Evolutionary conservation across 2,888 invertebrate genomes (phyloP).

Genomic region (Chromoteleia sp.): DNA sequence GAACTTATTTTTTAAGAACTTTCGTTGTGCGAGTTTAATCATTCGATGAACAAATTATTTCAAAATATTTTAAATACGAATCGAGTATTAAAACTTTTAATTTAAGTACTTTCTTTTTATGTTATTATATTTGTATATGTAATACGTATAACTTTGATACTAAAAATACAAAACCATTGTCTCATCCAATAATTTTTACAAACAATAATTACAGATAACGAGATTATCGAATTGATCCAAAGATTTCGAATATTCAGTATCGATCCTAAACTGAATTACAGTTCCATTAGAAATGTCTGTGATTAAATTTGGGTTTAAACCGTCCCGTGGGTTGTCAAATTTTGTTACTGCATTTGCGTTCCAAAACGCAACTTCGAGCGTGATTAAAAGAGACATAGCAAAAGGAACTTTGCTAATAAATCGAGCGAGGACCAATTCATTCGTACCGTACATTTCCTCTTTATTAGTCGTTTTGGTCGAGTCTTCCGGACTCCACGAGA

Average conservation of each 20-base stretch:
- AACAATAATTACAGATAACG: no score
- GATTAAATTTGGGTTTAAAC: conserved; percentile 59
- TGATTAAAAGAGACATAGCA: conserved; percentile 13
- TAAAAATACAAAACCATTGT: no score
- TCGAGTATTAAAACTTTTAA: no score
- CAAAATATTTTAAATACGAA: no score
- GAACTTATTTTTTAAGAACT: no score
- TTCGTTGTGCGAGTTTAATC: no score
- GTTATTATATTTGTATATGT: no score
- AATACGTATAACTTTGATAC: no score
- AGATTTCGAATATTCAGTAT: conserved; percentile 6
- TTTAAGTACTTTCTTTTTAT: no score
- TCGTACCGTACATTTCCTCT: conserved; percentile 64
- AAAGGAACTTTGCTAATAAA: conserved; percentile 66
- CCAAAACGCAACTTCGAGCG: conserved; percentile 24
- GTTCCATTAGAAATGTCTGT: conserved; percentile 40
- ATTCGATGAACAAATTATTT: no score
- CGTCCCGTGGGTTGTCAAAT: conserved; percentile 62
- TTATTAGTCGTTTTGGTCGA: conserved; percentile 65
- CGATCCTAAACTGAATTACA: conserved; percentile 24
- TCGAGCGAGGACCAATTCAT: conserved; percentile 65
- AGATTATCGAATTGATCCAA: neutral
- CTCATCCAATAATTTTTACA: no score
- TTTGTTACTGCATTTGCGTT: conserved; percentile 61
- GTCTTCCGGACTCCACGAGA: conserved; percentile 51